Percentiles rank a stretch among this genome's conserved stretches.
Evolutionary conservation across 2,113 vertebrate genomes (phyloP).

Genomic region (Nesogale talazaci): DNA sequence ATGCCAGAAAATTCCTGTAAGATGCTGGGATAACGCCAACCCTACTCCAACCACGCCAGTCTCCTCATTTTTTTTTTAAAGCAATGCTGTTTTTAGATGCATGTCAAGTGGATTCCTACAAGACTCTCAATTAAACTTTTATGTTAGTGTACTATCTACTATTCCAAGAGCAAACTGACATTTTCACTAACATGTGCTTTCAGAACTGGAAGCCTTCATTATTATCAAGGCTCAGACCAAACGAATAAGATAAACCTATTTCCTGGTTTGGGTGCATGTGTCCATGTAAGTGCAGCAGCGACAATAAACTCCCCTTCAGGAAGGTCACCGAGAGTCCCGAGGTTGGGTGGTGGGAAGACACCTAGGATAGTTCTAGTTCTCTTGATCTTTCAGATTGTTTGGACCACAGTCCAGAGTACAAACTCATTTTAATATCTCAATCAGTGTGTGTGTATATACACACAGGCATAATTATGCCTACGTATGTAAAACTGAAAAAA

Average conservation of each 20-base stretch:
- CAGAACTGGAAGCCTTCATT: slow-evolving; percentile 35
- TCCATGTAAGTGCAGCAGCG: neutral
- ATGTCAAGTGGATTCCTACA: slow-evolving; percentile 42
- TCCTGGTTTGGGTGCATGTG: neutral
- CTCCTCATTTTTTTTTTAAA: slow-evolving; percentile 7
- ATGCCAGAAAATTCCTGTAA: slow-evolving; percentile 75
- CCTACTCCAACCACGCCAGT: slow-evolving; percentile 52
- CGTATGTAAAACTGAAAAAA: neutral
- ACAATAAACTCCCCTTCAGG: neutral
- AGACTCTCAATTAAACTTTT: slow-evolving; percentile 34
- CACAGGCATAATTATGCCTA: neutral
- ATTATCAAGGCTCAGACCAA: slow-evolving; percentile 15
- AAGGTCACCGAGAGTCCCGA: neutral
- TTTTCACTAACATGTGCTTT: slow-evolving; percentile 22
- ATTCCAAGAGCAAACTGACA: slow-evolving; percentile 1
- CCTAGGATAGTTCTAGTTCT: slow-evolving; percentile 30
- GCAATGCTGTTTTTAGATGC: slow-evolving; percentile 45
- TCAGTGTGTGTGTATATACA: too few relatives aligned
- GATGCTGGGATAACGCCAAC: slow-evolving; percentile 63
- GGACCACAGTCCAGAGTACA: neutral
- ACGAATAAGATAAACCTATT: neutral
- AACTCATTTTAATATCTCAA: slow-evolving; percentile 25
- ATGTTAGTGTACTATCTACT: slow-evolving; percentile 4
- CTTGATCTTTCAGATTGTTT: slow-evolving; percentile 30
- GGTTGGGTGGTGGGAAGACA: neutral